Conservation (phyloP, 1,140 invertebrate species). For the Spodoptera frugiperda region DNA sequence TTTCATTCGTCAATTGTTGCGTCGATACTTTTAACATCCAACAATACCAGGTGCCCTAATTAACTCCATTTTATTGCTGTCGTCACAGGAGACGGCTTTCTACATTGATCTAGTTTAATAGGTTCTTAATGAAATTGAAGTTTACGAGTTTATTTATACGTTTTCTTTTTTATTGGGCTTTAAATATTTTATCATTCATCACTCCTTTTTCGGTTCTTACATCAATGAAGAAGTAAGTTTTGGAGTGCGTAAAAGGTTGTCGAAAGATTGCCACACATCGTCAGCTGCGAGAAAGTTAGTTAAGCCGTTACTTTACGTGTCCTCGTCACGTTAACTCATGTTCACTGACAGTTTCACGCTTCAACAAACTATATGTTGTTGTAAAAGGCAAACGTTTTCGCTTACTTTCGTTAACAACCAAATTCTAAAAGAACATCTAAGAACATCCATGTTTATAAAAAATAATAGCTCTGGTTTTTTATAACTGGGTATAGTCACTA, state of each 20-base stretch:
- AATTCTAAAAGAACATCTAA: background rate
- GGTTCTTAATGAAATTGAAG: slow-evolving; percentile 4
- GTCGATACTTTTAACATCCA: slow-evolving; percentile 12
- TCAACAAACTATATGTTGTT: slow-evolving; percentile 10
- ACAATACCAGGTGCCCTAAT: slow-evolving; percentile 24
- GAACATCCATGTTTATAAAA: too few species aligned
- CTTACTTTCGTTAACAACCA: background rate
- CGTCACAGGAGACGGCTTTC: background rate
- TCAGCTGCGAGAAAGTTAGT: slow-evolving; percentile 37
- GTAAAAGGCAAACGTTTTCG: slow-evolving; percentile 1
- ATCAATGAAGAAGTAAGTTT: slow-evolving; percentile 28
- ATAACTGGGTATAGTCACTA: background rate
- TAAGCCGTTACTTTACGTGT: slow-evolving; percentile 39
- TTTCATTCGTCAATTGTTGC: slow-evolving; percentile 5
- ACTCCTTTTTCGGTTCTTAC: slow-evolving; percentile 5
- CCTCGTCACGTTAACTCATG: slow-evolving; percentile 28
- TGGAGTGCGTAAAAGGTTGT: slow-evolving; percentile 41
- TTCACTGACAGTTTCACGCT: slow-evolving; percentile 36
- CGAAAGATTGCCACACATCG: slow-evolving; percentile 35
- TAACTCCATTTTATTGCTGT: slow-evolving; percentile 27
- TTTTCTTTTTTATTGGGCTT: background rate
- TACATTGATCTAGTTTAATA: slow-evolving; percentile 19
- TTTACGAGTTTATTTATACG: background rate
- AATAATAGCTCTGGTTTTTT: background rate
- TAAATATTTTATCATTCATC: background rate